A percentile compares a stretch with the other conserved stretches of the same genome.
Evolutionary conservation across 2,113 vertebrate genomes (phyloP).

Genomic region (Butorides virescens): DNA sequence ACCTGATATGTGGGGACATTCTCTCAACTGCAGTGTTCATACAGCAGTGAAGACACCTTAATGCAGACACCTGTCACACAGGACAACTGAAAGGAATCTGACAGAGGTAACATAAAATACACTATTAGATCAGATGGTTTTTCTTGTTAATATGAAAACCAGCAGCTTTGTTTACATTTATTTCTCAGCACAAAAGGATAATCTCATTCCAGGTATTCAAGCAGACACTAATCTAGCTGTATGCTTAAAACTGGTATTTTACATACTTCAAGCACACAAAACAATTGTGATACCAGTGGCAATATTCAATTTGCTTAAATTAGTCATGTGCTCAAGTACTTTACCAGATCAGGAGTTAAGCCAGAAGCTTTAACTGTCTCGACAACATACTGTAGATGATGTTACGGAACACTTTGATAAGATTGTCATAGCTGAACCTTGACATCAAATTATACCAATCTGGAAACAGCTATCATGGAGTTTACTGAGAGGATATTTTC

Average conservation of each 20-base stretch:
- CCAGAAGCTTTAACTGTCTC: not conserved
- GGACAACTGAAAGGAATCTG: not conserved
- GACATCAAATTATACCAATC: not conserved
- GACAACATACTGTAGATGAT: not conserved
- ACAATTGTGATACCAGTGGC: not conserved
- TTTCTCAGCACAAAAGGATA: not conserved
- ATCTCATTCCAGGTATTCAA: not conserved
- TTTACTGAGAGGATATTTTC: not conserved
- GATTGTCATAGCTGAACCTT: not conserved
- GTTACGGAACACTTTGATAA: not conserved
- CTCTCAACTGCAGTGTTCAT: not conserved
- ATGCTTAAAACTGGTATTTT: not conserved
- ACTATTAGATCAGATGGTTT: not conserved
- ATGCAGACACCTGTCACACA: not conserved
- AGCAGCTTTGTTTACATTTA: not conserved
- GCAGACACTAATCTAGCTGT: not conserved
- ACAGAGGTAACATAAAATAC: conserved; percentile 3
- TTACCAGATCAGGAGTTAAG: not conserved
- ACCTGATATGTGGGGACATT: not conserved
- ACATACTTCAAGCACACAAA: not conserved
- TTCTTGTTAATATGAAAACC: not conserved
- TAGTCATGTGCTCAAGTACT: not conserved
- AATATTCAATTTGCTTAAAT: not conserved
- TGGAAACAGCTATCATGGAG: not conserved
- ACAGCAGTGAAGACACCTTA: not conserved